phyloP scores from a whole-genome alignment of 2,113 vertebrate genomes.

The sheep (Ovis aries) region ARS-UI_Ramb_v3.0 NC_056074.1:42156001-42156500 shows the following conservation, averaged over 20 bases:
- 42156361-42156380: rapidly evolving
- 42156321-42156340: background rate
- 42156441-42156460: rapidly evolving
- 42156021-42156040: rapidly evolving
- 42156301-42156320: background rate
- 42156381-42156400: rapidly evolving
- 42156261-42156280: rapidly evolving
- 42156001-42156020: background rate
- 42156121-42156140: rapidly evolving
- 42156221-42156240: rapidly evolving
- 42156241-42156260: rapidly evolving
- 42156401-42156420: rapidly evolving
- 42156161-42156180: background rate
- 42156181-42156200: rapidly evolving
- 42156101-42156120: rapidly evolving
- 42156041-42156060: background rate
- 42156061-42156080: background rate
- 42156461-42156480: rapidly evolving
- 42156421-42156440: background rate
- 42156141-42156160: background rate
- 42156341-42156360: rapidly evolving
- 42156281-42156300: background rate
- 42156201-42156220: rapidly evolving
- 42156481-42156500: rapidly evolving
- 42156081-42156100: rapidly evolving